phyloP scores from a whole-genome alignment of 2,888 invertebrate genomes.

The Monoplex corrugatus region DNA sequence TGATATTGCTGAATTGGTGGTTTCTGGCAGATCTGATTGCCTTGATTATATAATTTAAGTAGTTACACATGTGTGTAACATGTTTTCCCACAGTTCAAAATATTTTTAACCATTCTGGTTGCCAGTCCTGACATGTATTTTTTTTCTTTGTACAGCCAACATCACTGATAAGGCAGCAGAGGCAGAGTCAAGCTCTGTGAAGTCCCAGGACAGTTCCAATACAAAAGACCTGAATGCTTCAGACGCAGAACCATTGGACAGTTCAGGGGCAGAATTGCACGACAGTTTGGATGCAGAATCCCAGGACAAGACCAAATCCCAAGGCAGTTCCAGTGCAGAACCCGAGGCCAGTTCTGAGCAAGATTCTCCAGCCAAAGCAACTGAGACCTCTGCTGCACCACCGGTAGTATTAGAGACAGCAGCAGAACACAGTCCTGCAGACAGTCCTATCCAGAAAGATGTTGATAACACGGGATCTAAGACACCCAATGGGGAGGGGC shows the following conservation, averaged over 20 bases:
- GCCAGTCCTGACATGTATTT: no score
- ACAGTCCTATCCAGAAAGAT: slow-evolving; percentile 8
- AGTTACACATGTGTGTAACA: no score
- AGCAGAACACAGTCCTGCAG: neutral
- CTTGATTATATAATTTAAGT: no score
- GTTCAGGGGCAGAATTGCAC: neutral
- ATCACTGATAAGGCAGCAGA: slow-evolving; percentile 20
- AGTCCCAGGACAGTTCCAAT: neutral
- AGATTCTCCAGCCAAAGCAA: neutral
- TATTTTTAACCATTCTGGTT: no score
- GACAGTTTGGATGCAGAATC: neutral
- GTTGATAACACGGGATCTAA: neutral
- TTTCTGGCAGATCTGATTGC: no score
- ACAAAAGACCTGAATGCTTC: neutral
- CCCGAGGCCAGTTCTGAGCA: neutral
- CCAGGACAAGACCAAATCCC: neutral
- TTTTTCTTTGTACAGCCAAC: neutral
- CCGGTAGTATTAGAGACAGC: neutral
- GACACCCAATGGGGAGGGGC: neutral
- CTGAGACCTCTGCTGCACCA: neutral
- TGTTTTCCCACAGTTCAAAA: no score
- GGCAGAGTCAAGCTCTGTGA: neutral
- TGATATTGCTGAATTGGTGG: neutral
- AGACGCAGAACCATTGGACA: neutral
- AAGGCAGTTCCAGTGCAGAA: neutral